A percentile compares a stretch with the other conserved stretches of the same genome.
Conservation (phyloP, 2,113 vertebrate genomes). For the Myanophis thanlyinensis region DNA sequence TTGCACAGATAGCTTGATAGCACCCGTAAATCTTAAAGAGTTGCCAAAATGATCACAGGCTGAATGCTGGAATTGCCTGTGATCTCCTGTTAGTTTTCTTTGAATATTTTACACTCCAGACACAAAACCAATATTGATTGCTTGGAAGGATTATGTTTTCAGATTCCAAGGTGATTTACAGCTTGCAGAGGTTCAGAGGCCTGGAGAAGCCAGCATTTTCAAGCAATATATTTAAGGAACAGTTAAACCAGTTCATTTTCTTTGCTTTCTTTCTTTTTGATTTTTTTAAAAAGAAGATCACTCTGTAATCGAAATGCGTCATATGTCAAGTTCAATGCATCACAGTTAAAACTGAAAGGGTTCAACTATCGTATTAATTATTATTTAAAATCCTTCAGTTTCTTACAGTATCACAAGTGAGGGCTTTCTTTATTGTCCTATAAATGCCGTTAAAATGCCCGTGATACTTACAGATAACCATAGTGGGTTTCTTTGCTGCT, state of each 20-base stretch:
- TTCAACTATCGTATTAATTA: not conserved
- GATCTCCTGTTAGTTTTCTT: slow-evolving; percentile 61
- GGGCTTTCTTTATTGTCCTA: not conserved
- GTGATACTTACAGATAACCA: not conserved
- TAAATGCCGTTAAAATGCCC: not conserved
- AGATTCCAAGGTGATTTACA: slow-evolving; percentile 55
- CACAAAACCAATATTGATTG: slow-evolving; percentile 61
- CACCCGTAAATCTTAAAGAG: slow-evolving; percentile 49
- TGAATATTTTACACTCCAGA: slow-evolving; percentile 59
- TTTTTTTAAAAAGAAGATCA: too few species aligned
- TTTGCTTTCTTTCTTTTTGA: not conserved
- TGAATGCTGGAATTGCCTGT: slow-evolving; percentile 20
- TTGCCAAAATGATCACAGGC: slow-evolving; percentile 42
- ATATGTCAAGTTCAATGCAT: not conserved
- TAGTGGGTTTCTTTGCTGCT: not conserved
- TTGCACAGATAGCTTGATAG: not conserved
- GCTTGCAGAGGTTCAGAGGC: slow-evolving; percentile 37
- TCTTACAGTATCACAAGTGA: not conserved
- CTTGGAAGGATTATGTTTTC: slow-evolving; percentile 45
- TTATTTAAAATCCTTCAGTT: not conserved
- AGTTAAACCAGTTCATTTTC: not conserved
- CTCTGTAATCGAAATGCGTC: not conserved
- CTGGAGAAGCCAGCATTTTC: slow-evolving; percentile 21
- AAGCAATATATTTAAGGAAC: slow-evolving; percentile 1
- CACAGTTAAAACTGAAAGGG: not conserved